Percentiles rank a stretch among this genome's conserved stretches.
These are phyloP conservation scores for Potamilus streckersoni DNA, from an alignment of 1,140 invertebrate species.

Conservation along the genomic window DNA sequence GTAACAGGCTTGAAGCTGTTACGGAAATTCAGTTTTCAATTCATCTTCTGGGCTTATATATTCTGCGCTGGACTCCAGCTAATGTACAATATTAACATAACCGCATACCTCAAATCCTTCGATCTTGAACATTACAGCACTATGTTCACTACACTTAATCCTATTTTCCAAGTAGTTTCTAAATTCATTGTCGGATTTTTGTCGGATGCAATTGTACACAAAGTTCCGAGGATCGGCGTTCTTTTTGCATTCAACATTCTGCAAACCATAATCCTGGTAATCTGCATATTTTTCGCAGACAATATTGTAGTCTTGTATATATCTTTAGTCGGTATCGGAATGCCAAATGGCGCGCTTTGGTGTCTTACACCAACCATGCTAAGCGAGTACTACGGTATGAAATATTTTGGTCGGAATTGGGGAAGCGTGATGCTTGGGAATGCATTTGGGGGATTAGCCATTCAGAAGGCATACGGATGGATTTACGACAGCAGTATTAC, in stretches of 20 bases:
- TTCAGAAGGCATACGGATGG: constrained; percentile 48
- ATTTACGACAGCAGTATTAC: constrained; percentile 48
- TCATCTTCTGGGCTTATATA: constrained; percentile 50
- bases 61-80: constrained; percentile 55
- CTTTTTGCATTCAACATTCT: constrained; percentile 42
- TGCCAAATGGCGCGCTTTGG: constrained; percentile 59
- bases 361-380: constrained; percentile 58
- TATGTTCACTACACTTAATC: constrained; percentile 49
- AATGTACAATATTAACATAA: constrained; percentile 54
- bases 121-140: constrained; percentile 47
- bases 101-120: constrained; percentile 53
- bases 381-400: constrained; percentile 55
- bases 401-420: constrained; percentile 58
- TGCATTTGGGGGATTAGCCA: constrained; percentile 45
- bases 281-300: constrained; percentile 48
- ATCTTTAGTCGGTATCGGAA: constrained; percentile 41
- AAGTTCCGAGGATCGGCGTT: constrained; percentile 43
- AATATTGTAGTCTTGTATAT: constrained; percentile 41
- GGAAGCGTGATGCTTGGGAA: constrained; percentile 55
- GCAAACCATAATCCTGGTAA: constrained; percentile 40
- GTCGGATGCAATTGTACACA: constrained; percentile 45
- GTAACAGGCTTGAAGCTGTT: constrained; percentile 45
- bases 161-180: constrained; percentile 41
- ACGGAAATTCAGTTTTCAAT: constrained; percentile 51
- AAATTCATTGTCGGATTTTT: constrained; percentile 51